These are phyloP conservation scores for Chiloscyllium punctatum DNA, from an alignment of 2,797 vertebrate genomes.

Conservation along the genomic window DNA sequence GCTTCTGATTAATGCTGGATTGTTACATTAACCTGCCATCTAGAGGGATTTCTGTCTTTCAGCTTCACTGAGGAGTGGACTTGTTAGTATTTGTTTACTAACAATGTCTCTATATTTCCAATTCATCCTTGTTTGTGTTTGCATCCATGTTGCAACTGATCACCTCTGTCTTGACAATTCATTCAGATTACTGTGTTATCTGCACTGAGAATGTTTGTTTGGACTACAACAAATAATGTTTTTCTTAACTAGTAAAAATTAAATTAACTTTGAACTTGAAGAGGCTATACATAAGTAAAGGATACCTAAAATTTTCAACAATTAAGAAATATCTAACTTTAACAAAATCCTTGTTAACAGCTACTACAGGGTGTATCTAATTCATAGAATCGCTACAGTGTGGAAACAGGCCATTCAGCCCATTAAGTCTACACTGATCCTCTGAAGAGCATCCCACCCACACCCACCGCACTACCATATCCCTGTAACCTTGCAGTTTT, in stretches of 20 bases:
- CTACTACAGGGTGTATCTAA: neutral
- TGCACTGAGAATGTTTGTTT: neutral
- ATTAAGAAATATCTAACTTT: neutral
- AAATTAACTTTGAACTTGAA: neutral
- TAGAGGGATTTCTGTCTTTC: neutral
- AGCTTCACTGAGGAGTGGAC: neutral
- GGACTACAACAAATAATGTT: neutral
- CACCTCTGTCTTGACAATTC: neutral
- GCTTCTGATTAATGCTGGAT: neutral
- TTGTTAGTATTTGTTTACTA: neutral
- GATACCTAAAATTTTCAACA: neutral
- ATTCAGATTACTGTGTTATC: neutral
- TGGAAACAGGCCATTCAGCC: too few species aligned
- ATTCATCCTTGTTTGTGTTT: neutral
- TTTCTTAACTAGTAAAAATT: neutral
- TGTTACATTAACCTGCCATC: neutral
- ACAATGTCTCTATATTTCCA: neutral
- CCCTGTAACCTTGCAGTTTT: too few species aligned
- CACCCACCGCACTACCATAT: too few species aligned
- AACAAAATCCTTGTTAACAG: neutral
- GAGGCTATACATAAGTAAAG: neutral
- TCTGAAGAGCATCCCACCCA: too few species aligned
- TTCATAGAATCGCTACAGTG: too few species aligned
- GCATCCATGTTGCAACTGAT: neutral
- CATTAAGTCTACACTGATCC: too few species aligned